These are phyloP conservation scores for Panurus biarmicus DNA, from an alignment of 2,113 vertebrate species.

Conservation along the genomic window DNA sequence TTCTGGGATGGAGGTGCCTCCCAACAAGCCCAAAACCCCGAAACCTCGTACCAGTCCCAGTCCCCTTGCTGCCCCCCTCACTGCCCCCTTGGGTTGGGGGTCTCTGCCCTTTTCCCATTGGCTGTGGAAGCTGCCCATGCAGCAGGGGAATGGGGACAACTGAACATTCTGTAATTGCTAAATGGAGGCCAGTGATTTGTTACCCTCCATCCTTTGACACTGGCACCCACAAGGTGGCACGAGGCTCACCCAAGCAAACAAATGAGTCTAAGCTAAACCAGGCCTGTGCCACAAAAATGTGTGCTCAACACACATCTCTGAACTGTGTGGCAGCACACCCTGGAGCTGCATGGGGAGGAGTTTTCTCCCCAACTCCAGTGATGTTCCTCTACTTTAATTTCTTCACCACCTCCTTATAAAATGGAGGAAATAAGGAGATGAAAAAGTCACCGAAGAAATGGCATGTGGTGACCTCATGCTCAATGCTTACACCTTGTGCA, in stretches of 20 bases:
- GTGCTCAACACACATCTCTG: neutral
- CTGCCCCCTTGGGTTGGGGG: rapidly evolving
- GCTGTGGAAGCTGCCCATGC: neutral
- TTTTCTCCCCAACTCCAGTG: rapidly evolving
- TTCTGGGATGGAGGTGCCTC: neutral
- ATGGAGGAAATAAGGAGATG: neutral
- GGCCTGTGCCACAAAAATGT: neutral
- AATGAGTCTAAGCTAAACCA: neutral
- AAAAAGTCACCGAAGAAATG: neutral
- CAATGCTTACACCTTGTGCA: neutral
- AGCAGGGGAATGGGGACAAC: neutral
- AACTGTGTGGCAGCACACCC: rapidly evolving
- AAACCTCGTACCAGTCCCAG: neutral
- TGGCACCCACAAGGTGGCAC: neutral
- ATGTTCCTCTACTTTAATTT: neutral
- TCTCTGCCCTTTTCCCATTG: neutral
- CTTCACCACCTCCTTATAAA: neutral
- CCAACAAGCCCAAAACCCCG: neutral
- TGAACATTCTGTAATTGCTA: neutral
- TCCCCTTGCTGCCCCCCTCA: too few relatives aligned
- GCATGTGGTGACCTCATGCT: neutral
- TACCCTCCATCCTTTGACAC: neutral
- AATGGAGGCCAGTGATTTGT: neutral
- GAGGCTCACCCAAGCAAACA: neutral
- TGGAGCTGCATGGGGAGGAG: rapidly evolving